Percentiles rank a stretch among this genome's conserved stretches.
Evolutionary conservation across 2,113 vertebrate genomes (phyloP).

Genomic region (Tetrax tetrax): DNA sequence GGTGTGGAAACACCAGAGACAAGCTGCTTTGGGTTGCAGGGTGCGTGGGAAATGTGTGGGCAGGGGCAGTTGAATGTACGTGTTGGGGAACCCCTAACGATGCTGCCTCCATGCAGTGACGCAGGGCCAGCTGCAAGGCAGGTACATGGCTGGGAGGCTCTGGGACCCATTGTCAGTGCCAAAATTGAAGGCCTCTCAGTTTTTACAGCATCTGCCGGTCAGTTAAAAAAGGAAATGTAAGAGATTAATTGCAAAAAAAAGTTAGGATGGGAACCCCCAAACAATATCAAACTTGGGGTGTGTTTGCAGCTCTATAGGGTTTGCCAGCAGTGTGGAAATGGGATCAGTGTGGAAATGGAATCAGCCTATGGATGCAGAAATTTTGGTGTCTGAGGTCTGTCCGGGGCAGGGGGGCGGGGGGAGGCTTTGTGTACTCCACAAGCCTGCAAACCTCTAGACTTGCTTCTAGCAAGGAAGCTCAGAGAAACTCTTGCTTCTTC

Average conservation of each 20-base stretch:
- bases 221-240: not conserved
- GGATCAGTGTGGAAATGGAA: not conserved
- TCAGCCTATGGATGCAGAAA: not conserved
- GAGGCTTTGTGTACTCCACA: not conserved
- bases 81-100: not conserved
- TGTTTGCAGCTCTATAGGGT: not conserved
- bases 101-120: rapidly evolving
- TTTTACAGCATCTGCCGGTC: not conserved
- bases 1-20: not conserved
- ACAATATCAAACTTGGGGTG: too few species aligned
- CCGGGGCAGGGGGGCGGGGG: too few species aligned
- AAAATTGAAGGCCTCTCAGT: not conserved
- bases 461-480: not conserved
- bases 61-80: not conserved
- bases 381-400: not conserved
- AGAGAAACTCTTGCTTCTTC: not conserved
- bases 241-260: not conserved
- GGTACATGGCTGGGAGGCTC: not conserved
- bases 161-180: not conserved
- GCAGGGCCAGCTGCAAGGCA: not conserved
- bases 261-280: not conserved
- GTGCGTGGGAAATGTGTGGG: not conserved
- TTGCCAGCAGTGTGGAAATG: not conserved
- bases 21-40: not conserved
- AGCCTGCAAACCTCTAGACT: not conserved